Base-by-base conservation (phyloP, 2,888 invertebrate species). In the Cantharis rufa region DNA sequence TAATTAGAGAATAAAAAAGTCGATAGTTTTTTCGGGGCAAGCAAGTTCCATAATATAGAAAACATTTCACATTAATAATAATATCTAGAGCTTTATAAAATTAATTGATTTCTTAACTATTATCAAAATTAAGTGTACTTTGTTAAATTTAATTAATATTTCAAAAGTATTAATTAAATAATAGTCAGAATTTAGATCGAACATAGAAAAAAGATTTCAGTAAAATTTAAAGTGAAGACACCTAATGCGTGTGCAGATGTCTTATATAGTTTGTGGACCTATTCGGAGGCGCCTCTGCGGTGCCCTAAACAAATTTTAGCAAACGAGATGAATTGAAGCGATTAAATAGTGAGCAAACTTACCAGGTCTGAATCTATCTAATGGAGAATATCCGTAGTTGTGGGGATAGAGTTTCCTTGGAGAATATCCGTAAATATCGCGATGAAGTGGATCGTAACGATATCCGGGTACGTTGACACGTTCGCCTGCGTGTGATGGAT, bases 391-490 rank as follows among this genome's bases (percentile, higher is more conserved):
- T 87, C 92, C 91, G 91, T 95, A 95, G 91, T 95, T 94, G 91
- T 95, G 95, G 86, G 95, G 93, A 89, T 94, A 95, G 91, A 96
- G 94, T 88, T 94, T 90, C 89, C 96, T 93, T 84, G 96, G 96
- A 84, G 95, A 94, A 90, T 96, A 96, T 81, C 96, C 96, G 90
- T 96, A 96, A 86, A 93, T 93, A 88, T 96, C 96, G 87, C 96
- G 94, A 90, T 96, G 96, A 85, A 96, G 94, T 84, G 96, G 96
- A 89, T 95, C 91, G 91, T 96, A 96, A 90, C 96, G 94, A 92
- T 96, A 96, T 86, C 96, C 96, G 87, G 95, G 94, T 76, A 94
- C 94, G 87, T 93, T 91, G 90, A 96, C 95, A 89, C 96, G 93
- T 89, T 95, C 95, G 83, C 93, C 92, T 82, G 95, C 94, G 85